phyloP scores from a whole-genome alignment of 2,888 invertebrate genomes.

The Coleophora flavipennella region DNA sequence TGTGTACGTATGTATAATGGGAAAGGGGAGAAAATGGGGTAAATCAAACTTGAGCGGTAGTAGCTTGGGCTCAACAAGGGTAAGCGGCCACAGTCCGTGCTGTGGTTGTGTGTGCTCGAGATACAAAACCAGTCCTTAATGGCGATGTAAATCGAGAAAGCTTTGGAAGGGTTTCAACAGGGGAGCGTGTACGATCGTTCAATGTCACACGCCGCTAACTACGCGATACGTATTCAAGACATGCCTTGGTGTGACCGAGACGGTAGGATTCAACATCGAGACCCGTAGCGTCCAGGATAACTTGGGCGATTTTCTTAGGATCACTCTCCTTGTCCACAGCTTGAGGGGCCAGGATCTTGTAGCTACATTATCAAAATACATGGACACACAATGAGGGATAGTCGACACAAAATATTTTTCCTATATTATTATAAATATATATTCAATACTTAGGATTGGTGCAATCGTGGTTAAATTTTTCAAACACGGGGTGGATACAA shows the following conservation, averaged over 20 bases:
- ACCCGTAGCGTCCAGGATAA: constrained; percentile 86
- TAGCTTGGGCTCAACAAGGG: constrained; percentile 47
- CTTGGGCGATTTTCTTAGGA: constrained; percentile 86
- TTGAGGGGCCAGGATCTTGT: constrained; percentile 98
- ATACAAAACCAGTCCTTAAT: constrained; percentile 47
- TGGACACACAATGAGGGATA: constrained; percentile 57
- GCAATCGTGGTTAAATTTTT: not conserved
- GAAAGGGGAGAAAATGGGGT: constrained; percentile 16
- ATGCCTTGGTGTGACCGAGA: constrained; percentile 99
- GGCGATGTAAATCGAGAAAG: constrained; percentile 46
- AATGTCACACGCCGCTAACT: constrained; percentile 43
- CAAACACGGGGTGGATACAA: constrained; percentile 1
- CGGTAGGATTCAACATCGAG: constrained; percentile 94
- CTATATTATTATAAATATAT: constrained; percentile 13
- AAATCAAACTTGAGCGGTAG: constrained; percentile 46
- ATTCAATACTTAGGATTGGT: constrained; percentile 11
- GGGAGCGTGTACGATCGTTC: not conserved
- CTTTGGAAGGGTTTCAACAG: constrained; percentile 25
- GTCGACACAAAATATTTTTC: constrained; percentile 12
- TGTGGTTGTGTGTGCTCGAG: constrained; percentile 31
- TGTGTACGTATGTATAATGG: constrained; percentile 23
- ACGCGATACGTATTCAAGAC: constrained; percentile 58
- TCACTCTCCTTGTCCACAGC: constrained; percentile 83
- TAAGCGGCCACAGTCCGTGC: constrained; percentile 32
- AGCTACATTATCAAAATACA: constrained; percentile 79